Evolutionary conservation across 1,140 invertebrate genomes (phyloP).

Genomic region (Caenorhabditis brenneri): DNA sequence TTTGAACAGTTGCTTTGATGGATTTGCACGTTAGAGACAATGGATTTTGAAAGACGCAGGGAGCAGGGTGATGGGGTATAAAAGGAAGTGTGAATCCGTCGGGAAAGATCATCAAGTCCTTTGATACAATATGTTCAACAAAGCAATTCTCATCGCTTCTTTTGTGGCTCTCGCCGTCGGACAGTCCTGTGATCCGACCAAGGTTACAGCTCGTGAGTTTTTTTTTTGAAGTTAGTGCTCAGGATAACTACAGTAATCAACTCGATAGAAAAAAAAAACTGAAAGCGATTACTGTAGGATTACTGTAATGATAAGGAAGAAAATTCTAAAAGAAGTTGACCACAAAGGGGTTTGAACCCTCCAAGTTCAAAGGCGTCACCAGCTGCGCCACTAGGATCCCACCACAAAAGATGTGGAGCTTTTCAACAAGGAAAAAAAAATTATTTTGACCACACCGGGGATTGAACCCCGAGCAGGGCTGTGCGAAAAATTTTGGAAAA

Average conservation of each 20-base stretch:
- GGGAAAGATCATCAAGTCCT: not conserved
- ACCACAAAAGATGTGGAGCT: no score
- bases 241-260: no score
- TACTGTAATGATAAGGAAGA: not conserved
- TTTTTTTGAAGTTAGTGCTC: not conserved
- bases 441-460: no score
- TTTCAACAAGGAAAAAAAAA: no score
- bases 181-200: not conserved
- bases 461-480: no score
- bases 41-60: not conserved
- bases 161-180: not conserved
- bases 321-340: no score
- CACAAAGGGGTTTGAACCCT: no score
- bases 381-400: no score
- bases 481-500: no score
- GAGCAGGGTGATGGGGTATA: not conserved
- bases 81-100: not conserved
- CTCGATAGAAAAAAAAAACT: not conserved
- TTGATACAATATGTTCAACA: not conserved
- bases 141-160: not conserved
- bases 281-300: not conserved
- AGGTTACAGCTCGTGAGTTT: not conserved
- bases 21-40: not conserved
- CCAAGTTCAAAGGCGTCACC: no score
- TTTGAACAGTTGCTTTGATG: not conserved